Conservation (phyloP, 2,797 vertebrate genomes). For the Moxostoma hubbsi region DNA sequence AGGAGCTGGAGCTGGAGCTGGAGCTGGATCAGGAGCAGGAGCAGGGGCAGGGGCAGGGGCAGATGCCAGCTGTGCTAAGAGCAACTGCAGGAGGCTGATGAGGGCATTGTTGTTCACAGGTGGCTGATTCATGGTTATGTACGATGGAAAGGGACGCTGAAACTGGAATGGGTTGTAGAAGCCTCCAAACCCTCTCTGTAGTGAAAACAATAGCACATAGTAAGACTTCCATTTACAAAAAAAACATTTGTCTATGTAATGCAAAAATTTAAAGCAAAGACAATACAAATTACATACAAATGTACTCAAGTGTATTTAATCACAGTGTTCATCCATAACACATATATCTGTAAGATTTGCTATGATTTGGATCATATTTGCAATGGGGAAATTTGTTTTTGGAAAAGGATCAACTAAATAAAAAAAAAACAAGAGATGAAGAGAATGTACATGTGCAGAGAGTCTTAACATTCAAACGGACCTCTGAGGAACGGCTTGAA, state of each 20-base stretch:
- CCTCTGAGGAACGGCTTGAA: constrained; percentile 40
- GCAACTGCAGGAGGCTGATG: constrained; percentile 35
- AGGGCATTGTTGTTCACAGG: constrained; percentile 35
- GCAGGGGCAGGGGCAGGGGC: not conserved
- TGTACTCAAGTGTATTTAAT: too few species aligned
- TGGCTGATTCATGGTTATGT: not conserved
- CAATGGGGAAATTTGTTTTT: rapidly evolving
- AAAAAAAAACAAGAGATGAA: too few species aligned
- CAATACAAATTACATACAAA: too few species aligned
- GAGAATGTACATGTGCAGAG: too few species aligned
- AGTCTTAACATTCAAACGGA: not conserved
- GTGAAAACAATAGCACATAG: not conserved
- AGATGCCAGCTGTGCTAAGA: constrained; percentile 23
- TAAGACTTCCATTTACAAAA: not conserved
- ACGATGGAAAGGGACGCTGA: constrained; percentile 15
- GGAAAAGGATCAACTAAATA: too few species aligned
- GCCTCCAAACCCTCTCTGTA: constrained; percentile 30
- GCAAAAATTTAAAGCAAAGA: too few species aligned
- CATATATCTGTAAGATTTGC: rapidly evolving
- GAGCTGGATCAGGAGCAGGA: not conserved
- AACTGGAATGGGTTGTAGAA: constrained; percentile 1
- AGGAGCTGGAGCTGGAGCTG: rapidly evolving
- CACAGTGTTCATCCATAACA: too few species aligned
- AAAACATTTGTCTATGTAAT: too few species aligned
- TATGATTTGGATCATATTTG: not conserved